Evolutionary conservation across 1,140 invertebrate genomes (phyloP).

Genomic region (Neodiprion virginianus): DNA sequence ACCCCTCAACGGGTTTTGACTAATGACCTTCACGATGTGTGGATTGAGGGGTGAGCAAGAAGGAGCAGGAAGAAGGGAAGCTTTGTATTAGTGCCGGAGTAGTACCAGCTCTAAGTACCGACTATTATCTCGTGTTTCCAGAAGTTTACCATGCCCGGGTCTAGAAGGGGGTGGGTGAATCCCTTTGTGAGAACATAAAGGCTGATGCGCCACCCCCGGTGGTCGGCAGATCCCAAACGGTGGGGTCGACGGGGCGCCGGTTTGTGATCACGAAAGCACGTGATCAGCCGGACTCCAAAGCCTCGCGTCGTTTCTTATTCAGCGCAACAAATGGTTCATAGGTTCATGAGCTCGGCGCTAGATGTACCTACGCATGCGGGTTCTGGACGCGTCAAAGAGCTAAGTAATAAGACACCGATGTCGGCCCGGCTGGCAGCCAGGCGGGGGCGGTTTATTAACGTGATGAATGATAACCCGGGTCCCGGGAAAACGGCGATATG

Average conservation of each 20-base stretch:
- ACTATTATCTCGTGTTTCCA: conserved; percentile 5
- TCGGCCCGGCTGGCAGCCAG: too few relatives aligned
- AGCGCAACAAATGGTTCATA: neutral
- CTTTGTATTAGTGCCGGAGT: too few relatives aligned
- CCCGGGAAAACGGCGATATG: too few relatives aligned
- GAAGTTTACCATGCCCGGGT: neutral
- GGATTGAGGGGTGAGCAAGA: too few relatives aligned
- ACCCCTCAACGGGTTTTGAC: too few relatives aligned
- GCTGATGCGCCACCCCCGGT: neutral
- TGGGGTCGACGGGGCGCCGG: neutral
- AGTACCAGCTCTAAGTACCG: neutral
- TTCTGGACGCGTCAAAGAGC: neutral
- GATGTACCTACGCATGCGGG: neutral
- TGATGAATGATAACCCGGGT: neutral
- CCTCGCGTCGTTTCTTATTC: neutral
- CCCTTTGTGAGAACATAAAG: neutral
- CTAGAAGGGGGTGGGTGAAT: neutral
- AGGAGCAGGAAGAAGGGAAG: too few relatives aligned
- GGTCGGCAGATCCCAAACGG: neutral
- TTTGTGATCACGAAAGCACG: neutral
- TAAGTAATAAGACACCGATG: neutral
- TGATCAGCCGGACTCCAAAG: neutral
- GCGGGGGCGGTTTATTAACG: neutral
- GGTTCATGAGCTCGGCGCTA: neutral
- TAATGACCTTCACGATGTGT: too few relatives aligned